Conservation (phyloP, 2,888 invertebrate species). For the Acanthopleura granulata region DNA sequence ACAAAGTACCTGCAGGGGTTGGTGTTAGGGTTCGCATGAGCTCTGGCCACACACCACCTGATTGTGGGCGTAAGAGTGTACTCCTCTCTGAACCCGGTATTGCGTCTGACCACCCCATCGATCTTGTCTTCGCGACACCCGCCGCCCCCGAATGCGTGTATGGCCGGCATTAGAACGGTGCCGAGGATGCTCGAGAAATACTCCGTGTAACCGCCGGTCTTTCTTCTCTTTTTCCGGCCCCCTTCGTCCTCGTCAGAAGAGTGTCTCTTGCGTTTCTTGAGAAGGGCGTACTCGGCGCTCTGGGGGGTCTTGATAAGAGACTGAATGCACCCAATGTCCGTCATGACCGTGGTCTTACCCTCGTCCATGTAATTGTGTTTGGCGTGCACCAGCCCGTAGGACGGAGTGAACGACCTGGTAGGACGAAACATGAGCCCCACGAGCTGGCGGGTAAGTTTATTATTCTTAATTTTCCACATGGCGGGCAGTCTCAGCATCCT, state of each 20-base stretch:
- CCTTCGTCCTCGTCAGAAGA: not conserved
- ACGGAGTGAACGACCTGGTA: not conserved
- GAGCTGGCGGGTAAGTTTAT: not conserved
- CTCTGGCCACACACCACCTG: not conserved
- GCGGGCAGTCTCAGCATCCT: constrained; percentile 1
- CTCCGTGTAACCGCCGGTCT: not conserved
- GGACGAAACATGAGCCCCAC: not conserved
- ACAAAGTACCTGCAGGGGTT: not conserved
- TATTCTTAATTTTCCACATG: not conserved
- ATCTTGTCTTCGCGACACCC: not conserved
- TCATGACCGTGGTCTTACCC: not conserved
- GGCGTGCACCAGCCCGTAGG: not conserved
- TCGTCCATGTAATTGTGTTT: not conserved
- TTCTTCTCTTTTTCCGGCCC: not conserved
- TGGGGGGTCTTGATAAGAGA: constrained; percentile 1
- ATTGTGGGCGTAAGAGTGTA: not conserved
- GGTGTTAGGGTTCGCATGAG: constrained; percentile 1
- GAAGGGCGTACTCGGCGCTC: not conserved
- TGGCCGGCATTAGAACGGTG: not conserved
- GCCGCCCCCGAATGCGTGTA: not conserved
- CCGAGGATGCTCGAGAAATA: not conserved
- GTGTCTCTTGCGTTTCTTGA: not conserved
- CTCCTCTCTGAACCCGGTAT: not conserved
- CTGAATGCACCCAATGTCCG: not conserved
- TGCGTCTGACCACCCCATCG: not conserved